Conservation (phyloP, 2,797 vertebrate species). For the Uromys caudimaculatus region DNA sequence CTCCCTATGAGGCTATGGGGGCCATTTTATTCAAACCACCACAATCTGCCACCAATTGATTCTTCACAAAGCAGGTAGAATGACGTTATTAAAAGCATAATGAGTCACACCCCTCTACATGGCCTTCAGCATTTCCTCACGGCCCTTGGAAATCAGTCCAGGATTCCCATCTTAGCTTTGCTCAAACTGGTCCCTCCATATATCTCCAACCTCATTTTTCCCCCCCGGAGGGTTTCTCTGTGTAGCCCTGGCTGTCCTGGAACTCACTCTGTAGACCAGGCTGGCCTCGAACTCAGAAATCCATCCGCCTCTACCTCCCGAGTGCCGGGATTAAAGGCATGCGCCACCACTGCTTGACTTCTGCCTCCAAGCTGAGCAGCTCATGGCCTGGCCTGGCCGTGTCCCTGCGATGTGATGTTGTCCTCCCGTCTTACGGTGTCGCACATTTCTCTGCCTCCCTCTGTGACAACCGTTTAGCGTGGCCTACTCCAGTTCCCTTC, state of each 20-base stretch:
- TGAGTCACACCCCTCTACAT: neutral
- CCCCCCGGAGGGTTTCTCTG: no score
- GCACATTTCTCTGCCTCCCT: neutral
- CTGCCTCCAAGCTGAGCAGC: neutral
- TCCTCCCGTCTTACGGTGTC: neutral
- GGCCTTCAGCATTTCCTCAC: neutral
- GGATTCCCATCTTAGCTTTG: neutral
- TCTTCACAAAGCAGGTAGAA: neutral
- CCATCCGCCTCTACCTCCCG: no score
- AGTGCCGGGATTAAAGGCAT: no score
- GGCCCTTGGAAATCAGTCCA: neutral
- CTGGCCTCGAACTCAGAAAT: no score
- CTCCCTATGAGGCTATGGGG: neutral
- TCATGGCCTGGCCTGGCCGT: neutral
- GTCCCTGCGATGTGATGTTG: no score
- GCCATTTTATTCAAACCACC: neutral
- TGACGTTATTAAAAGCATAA: conserved; percentile 26
- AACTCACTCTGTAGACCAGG: no score
- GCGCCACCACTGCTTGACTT: neutral
- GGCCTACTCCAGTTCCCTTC: neutral
- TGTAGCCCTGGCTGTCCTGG: no score
- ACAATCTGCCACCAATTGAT: neutral
- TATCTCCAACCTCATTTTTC: neutral
- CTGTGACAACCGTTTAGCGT: neutral
- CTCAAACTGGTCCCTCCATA: neutral